Evolutionary conservation across 2,797 vertebrate species (phyloP).

Genomic region (Euthynnus affinis): DNA sequence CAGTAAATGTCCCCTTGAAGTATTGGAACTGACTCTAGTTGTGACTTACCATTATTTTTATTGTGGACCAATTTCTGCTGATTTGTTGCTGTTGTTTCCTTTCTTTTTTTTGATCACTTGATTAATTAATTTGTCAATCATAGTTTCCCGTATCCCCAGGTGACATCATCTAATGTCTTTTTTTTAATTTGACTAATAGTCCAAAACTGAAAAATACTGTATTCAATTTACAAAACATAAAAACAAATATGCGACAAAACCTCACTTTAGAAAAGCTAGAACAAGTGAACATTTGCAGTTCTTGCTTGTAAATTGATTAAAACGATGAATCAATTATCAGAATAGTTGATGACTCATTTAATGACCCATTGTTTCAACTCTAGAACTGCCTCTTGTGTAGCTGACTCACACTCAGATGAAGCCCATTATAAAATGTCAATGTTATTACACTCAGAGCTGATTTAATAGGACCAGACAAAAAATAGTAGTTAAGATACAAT

Average conservation of each 20-base stretch:
- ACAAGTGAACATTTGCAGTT: background rate
- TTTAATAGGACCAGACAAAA: conserved; percentile 19
- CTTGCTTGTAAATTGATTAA: background rate
- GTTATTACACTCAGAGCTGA: conserved; percentile 14
- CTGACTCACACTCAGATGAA: conserved; percentile 6
- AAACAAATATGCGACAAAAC: background rate
- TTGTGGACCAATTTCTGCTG: background rate
- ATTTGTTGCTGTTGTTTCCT: too few species aligned
- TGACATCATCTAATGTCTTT: too few species aligned
- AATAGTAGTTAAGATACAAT: conserved; percentile 6
- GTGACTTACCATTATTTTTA: background rate
- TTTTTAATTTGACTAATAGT: too few species aligned
- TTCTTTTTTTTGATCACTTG: too few species aligned
- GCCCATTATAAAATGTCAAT: conserved; percentile 2
- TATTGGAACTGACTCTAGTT: background rate
- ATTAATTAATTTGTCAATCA: too few species aligned
- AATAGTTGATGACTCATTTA: background rate
- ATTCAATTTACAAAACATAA: background rate
- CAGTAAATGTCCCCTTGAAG: background rate
- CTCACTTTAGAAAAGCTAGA: background rate
- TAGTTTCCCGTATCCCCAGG: too few species aligned
- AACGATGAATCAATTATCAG: background rate
- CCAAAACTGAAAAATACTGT: background rate
- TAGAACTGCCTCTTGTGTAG: background rate
- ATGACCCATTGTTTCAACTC: background rate